Evolutionary conservation across 2,888 invertebrate species (phyloP).

Genomic region (Lottia scabra): DNA sequence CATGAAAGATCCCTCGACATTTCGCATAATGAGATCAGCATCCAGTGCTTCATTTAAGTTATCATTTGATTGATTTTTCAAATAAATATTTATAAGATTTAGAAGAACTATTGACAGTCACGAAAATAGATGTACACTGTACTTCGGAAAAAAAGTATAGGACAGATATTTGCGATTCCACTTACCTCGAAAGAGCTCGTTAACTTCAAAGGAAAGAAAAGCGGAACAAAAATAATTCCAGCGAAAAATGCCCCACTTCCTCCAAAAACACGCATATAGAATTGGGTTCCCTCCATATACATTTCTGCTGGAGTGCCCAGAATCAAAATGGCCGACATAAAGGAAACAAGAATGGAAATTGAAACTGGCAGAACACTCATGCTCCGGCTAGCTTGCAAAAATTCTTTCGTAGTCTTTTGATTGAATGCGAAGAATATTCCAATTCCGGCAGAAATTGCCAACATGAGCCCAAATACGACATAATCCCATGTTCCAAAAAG

Average conservation of each 20-base stretch:
- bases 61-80: too few relatives aligned
- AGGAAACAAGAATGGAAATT: conserved; percentile 57
- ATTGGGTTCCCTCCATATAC: conserved; percentile 54
- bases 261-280: conserved; percentile 32
- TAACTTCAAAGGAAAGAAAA: conserved; percentile 48
- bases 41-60: too few relatives aligned
- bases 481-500: conserved; percentile 35
- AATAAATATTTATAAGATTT: too few relatives aligned
- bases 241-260: conserved; percentile 33
- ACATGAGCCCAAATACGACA: conserved; percentile 40
- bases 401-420: conserved; percentile 49
- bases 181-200: conserved; percentile 54
- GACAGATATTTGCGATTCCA: not conserved
- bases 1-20: too few relatives aligned
- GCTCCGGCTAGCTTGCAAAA: conserved; percentile 51
- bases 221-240: conserved; percentile 43
- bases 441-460: conserved; percentile 46
- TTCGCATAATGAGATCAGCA: too few relatives aligned
- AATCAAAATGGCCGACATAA: conserved; percentile 61
- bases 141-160: too few relatives aligned
- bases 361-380: conserved; percentile 52
- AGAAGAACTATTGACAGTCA: too few relatives aligned
- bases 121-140: too few relatives aligned
- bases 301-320: conserved; percentile 58
- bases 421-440: conserved; percentile 48